Base-by-base conservation (phyloP, 2,888 invertebrate species). In the Tortricodes alternella region DNA sequence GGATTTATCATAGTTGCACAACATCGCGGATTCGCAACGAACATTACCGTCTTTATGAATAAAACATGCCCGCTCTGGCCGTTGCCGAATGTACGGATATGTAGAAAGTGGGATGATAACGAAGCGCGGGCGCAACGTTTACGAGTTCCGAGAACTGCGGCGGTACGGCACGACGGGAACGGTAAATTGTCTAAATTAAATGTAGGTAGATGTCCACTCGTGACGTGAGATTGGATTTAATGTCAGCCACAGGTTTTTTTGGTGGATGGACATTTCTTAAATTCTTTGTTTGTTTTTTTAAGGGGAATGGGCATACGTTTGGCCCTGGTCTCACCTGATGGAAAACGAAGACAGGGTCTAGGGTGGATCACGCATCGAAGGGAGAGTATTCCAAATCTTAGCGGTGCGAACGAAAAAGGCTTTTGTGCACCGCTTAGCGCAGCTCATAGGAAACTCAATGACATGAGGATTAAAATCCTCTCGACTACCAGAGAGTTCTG, bases 141-240 rank as follows among this genome's bases (percentile, higher is more conserved):
- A 84, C 79, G 83, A 82, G 67, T 86, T 85, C 85, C 73, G 62
- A 82, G 86, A 86, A 85, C 60, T 61, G 61, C 69, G 61, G 70
- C 64, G 70, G 70, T 73, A 74, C 65, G 67, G 68, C 74, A 73
- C 75, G 75, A 69, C 66, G 73, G 76, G 78, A 83, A 83, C 84
- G 79, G 83, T 82, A 83, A 78, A 82, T 76, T 72, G 70, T 76
- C 78, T 80, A 80, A 83, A 84, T 84, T 82, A 82, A 83, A 80
- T 76, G 56, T 74, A 73, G 74, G 69, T 75, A 75, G 76, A 76
- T 73, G 70, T 70, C 74, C 76, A 71, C 63, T 72, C 74, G 77
- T 72, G 74, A 74, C 71, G 59, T 53, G 50, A 61, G 56, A 61
- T 61, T 55, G 56, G 56, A 59, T 59, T 66, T 71, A 65, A 68